Conservation (phyloP, 2,113 vertebrate species). For the Pluvialis apricaria region DNA sequence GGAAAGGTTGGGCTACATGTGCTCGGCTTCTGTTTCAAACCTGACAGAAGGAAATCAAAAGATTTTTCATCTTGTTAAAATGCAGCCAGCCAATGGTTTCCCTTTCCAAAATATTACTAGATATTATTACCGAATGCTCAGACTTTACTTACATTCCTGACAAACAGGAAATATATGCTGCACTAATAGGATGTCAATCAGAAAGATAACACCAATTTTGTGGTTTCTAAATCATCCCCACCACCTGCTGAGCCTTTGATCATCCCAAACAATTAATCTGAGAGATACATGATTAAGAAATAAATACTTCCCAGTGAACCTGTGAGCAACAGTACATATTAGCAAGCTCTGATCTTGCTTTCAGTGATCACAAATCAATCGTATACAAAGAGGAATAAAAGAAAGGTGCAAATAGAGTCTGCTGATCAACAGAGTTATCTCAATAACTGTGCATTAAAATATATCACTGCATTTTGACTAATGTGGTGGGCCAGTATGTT, state of each 20-base stretch:
- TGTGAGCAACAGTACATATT: constrained; percentile 26
- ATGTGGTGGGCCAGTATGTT: not conserved
- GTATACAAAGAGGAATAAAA: not conserved
- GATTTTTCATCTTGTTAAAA: constrained; percentile 64
- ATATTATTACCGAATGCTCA: constrained; percentile 76
- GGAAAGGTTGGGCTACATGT: constrained; percentile 40
- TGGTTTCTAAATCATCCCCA: constrained; percentile 80
- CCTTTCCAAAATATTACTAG: constrained; percentile 78
- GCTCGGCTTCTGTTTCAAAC: constrained; percentile 68
- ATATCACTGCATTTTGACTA: not conserved
- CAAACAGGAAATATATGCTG: constrained; percentile 81
- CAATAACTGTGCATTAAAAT: not conserved
- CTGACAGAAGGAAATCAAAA: constrained; percentile 66
- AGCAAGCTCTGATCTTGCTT: constrained; percentile 19
- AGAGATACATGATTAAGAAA: constrained; percentile 79
- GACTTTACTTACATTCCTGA: constrained; percentile 75
- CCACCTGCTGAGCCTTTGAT: constrained; percentile 82
- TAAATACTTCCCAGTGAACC: constrained; percentile 64
- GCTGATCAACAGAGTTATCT: not conserved
- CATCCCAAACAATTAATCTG: constrained; percentile 83
- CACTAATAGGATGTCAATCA: constrained; percentile 78
- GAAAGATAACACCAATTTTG: constrained; percentile 81
- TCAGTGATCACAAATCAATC: not conserved
- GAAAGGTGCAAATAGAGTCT: not conserved
- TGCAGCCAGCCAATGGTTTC: constrained; percentile 72